Base-by-base conservation (phyloP, 2,113 vertebrate species). In the Phylloscopus trochiloides region DNA sequence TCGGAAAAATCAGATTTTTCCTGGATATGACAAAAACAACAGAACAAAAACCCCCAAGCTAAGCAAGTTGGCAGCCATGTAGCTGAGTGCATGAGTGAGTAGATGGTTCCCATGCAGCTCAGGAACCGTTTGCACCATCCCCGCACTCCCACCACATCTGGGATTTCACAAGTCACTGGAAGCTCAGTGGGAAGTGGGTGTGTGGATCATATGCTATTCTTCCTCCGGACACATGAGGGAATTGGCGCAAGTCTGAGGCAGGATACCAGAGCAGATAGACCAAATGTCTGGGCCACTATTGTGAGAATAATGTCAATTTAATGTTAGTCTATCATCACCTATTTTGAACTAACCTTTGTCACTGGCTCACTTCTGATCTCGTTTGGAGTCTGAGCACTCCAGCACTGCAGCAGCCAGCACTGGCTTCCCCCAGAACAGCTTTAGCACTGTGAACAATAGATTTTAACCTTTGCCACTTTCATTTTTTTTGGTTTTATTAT, bases 401-500 rank as follows among this genome's bases (percentile, higher is more conserved):
- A 38, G 77, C 78, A 50, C 65, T 55, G 45, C 40, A 68, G 87
- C 86, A 92, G 95, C 85, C 83, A 4, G 77, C 82, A 62, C 47
- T 58, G 58, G 34, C 76, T 95, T 94, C 75, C 88, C 88, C 78
- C 86, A 88, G 91, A 96, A 96, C 90, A 95, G 91, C 88, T 96
- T 97, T 88, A 95, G 74, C 75, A 55, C 82, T 66, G 36, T 12
- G 80, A 97, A 97, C 92, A 96, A 97, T 95, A 96, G 96, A 92
- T 96, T 97, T 96, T 97, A 97, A 98, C 92, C 96, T 98, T 97
- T 97, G 92, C 91, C 93, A 86, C 96, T 97, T 98, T 97, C 95
- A 92, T 97, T 96, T 97, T 97, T 98, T 98, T 97, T 97, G 75
- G 93, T 96, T 97, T 98, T 98, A 96, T 96, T 97, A 97, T 97